Conservation (phyloP, 2,113 vertebrate species). For the Merops nubicus region DNA sequence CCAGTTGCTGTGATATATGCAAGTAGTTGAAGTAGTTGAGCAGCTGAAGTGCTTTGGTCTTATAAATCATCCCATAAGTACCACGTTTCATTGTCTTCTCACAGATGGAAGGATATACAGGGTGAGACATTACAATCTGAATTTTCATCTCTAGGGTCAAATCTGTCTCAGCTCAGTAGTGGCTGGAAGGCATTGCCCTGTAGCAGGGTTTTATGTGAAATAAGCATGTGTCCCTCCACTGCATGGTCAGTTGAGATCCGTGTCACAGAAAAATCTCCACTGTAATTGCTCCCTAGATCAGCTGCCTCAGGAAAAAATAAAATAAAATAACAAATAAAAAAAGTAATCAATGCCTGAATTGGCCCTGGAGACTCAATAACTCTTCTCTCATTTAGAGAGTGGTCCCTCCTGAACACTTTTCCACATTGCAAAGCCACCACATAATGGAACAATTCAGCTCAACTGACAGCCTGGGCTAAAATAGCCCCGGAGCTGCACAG, state of each 20-base stretch:
- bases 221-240: not conserved
- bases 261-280: not conserved
- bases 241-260: not conserved
- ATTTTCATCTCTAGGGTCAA: not conserved
- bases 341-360: not conserved
- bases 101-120: not conserved
- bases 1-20: not conserved
- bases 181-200: not conserved
- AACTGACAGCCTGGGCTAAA: constrained; percentile 2
- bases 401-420: not conserved
- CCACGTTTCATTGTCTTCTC: not conserved
- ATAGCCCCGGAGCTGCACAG: not conserved
- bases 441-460: constrained; percentile 27
- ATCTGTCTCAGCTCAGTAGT: not conserved
- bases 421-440: not conserved
- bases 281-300: not conserved
- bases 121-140: not conserved
- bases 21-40: too few species aligned
- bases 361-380: not conserved
- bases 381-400: not conserved
- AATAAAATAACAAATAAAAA: not conserved
- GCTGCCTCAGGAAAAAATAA: not conserved
- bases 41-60: not conserved
- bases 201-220: not conserved
- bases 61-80: not conserved